These are phyloP conservation scores for Drosophila demipolita DNA, from an alignment of 2,888 invertebrate species.

Conservation along the genomic window DNA sequence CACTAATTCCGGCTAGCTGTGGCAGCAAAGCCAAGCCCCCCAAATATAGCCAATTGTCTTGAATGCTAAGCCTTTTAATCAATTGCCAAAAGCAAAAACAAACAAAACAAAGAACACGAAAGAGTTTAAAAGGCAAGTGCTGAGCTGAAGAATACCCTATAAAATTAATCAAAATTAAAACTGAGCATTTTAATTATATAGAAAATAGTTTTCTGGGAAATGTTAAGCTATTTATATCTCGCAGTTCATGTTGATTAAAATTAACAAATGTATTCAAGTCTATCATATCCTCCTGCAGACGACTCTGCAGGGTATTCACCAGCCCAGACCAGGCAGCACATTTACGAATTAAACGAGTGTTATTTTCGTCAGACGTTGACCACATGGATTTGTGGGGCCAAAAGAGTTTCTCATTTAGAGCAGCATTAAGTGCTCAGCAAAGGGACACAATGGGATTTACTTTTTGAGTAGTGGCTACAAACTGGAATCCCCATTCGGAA, in stretches of 20 bases:
- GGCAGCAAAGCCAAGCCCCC: conserved; percentile 6
- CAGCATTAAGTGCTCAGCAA: conserved; percentile 72
- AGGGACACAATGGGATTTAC: conserved; percentile 61
- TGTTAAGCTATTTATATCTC: no score
- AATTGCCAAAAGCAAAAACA: conserved; percentile 68
- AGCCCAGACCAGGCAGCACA: conserved; percentile 1
- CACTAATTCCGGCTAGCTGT: conserved; percentile 58
- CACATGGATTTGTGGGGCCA: conserved; percentile 45
- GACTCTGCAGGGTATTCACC: conserved; percentile 18
- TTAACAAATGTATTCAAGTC: not conserved
- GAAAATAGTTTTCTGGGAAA: not conserved
- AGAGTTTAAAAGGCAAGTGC: accelerated
- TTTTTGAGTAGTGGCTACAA: conserved; percentile 2
- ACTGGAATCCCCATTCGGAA: conserved; percentile 32
- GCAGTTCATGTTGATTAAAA: not conserved
- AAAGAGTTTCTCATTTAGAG: conserved; percentile 68
- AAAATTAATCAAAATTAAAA: not conserved
- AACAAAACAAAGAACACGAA: not conserved
- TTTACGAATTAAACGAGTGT: conserved; percentile 30
- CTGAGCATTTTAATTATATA: no score
- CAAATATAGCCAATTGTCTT: conserved; percentile 67
- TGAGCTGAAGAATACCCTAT: conserved; percentile 14
- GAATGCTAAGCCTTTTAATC: conserved; percentile 76
- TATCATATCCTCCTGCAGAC: not conserved
- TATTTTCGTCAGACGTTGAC: conserved; percentile 53